These are phyloP conservation scores for Sitophilus oryzae DNA, from an alignment of 1,140 invertebrate species.

Conservation along the genomic window DNA sequence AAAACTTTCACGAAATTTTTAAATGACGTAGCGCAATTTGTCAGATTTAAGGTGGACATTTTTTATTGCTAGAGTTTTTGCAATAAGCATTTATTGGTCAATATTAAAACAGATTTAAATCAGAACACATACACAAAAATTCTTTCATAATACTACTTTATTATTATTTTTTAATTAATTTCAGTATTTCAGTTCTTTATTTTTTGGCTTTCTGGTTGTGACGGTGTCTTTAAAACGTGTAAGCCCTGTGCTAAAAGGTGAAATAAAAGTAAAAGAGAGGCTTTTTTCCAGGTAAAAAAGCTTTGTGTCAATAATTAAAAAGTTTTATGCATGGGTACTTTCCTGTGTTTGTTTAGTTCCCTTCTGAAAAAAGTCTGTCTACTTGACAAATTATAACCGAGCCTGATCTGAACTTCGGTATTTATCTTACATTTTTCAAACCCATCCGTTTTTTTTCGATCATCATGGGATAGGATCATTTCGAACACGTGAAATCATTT, in stretches of 20 bases:
- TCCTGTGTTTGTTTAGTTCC: background rate
- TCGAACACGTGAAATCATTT: too few relatives aligned
- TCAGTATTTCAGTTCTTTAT: background rate
- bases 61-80: conserved; percentile 6
- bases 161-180: background rate
- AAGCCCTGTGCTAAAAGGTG: background rate
- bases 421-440: background rate
- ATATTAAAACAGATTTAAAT: conserved; percentile 4
- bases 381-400: background rate
- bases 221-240: background rate
- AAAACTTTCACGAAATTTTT: conserved; percentile 5
- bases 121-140: background rate
- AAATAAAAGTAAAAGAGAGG: background rate
- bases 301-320: background rate
- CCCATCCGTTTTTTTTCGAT: background rate
- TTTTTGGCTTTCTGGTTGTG: background rate
- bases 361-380: background rate
- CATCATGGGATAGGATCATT: too few relatives aligned
- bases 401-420: background rate
- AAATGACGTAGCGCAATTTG: conserved; percentile 3
- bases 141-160: background rate
- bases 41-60: conserved; percentile 6
- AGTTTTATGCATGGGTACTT: background rate
- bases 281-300: background rate
- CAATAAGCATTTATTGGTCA: background rate